Evolutionary conservation across 92 coral and sea anemone genomes (phyloP).

Genomic region (Porites cylindrica): DNA sequence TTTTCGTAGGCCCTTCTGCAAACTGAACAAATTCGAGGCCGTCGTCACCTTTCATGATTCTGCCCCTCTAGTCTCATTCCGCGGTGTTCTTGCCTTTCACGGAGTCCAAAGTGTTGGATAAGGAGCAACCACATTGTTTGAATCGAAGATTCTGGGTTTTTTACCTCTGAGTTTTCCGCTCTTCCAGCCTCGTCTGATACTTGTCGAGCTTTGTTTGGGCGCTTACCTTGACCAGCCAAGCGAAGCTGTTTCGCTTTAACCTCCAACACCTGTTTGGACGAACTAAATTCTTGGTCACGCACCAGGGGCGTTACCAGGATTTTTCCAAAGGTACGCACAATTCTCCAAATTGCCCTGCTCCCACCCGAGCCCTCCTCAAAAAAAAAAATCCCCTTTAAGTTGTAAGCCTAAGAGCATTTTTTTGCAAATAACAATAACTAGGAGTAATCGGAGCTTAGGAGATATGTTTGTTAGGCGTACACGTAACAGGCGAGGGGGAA

Average conservation of each 20-base stretch:
- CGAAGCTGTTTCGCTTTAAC: conserved; percentile 17
- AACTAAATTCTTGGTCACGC: not conserved
- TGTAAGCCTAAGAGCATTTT: too few species aligned
- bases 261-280: conserved; percentile 19
- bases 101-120: conserved; percentile 61
- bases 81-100: conserved; percentile 70
- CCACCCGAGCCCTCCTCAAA: too few species aligned
- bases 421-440: too few species aligned
- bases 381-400: too few species aligned
- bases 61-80: conserved; percentile 58
- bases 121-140: conserved; percentile 67
- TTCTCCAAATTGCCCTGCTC: too few species aligned
- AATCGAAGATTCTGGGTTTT: conserved; percentile 49
- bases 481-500: too few species aligned
- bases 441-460: too few species aligned
- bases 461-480: too few species aligned
- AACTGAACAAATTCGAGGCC: too few species aligned
- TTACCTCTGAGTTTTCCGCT: conserved; percentile 45
- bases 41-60: conserved; percentile 27
- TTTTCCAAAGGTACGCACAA: too few species aligned
- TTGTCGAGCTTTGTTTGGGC: conserved; percentile 34
- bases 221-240: conserved; percentile 39
- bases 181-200: conserved; percentile 53
- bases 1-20: too few species aligned
- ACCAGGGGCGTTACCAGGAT: too few species aligned